Evolutionary conservation across 1,140 invertebrate genomes (phyloP), one percentile per base, ranked within the genome.

Genomic region (Formica exsecta): DNA sequence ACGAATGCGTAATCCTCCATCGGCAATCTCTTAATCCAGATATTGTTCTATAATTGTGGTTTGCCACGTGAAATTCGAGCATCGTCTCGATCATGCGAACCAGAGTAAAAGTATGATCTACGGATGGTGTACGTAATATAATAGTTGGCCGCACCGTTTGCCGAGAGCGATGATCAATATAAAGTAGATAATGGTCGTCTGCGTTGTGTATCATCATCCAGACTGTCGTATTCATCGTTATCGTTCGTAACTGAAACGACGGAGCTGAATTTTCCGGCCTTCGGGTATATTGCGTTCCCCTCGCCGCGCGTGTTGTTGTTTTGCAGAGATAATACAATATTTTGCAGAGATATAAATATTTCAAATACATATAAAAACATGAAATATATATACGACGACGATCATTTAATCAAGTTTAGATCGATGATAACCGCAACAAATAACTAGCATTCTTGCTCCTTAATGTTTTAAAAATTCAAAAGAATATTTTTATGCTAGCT

Each of bases 171-270:
- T n/a, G 68, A 80, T 80, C 29, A 80, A 64, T 65, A 32, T 83
- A 77, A 89, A 89, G 70, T 89, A 92, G 92, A 92, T 93, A 93
- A 92, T 92, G 86, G 68, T 83, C 87, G 86, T 88, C 87, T 87
- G 87, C 90, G 81, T 84, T 80, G 44, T 73, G 71, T 89, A 73
- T 48, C 75, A 64, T 86, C 41, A 16, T 19, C 19, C 25, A 48
- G 41, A 19, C 29, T 9, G 61, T 44, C 25, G 38, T 41, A 44
- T 65, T 36, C 29, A 25, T 32, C 25, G 76, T 54, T 79, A 79
- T 79, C 76, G 54, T 22, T 38, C n/a, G 19, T 44, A 8, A 38
- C 36, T 38, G 19, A 65, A 51, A 65, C 11, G 19, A 54, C 32
- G 62, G 32, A 32, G 29, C 11, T n/a, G 73, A n/a, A 59, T 13